Base-by-base conservation (phyloP, 2,113 vertebrate genomes). In the Gnathonemus longibarbis region DNA sequence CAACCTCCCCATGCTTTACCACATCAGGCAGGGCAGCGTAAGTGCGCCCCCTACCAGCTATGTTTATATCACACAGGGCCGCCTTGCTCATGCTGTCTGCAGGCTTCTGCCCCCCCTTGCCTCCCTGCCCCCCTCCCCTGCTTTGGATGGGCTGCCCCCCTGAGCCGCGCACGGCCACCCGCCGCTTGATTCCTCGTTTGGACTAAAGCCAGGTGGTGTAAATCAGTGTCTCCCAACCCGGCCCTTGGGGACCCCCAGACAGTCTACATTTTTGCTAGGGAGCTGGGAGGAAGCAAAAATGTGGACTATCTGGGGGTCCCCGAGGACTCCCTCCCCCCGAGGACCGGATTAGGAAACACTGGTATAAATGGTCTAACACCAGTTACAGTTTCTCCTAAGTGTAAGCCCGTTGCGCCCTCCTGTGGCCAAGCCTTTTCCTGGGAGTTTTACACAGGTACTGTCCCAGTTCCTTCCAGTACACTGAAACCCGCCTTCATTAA, bases 391-490 rank as follows among this genome's bases (percentile, higher is more conserved):
- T 96, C 96, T 96, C 95, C 96, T 92, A 96, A 96, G 96, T 96
- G 95, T 96, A 96, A 96, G 94, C 95, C 95, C 92, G 94, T 95
- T 95, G 94, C 94, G 94, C 96, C 96, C 92, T 96, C 96, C 96
- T 96, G 96, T 95, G 96, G 96, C 93, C 96, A 96, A 93, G 96
- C 96, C 93, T 96, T 96, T 96, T 96, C 96, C 96, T 96, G 96
- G 96, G 96, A 96, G 92, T 96, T 96, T 90, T 90, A 90, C 85
- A 88, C 89, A 90, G 89, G 89, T 90, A 90, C 85, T 42, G 89
- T 90, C 62, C 31, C 89, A 70, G 62, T 90, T 77, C 96, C 95
- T 93, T 95, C 95, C 96, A 96, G 96, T 96, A 95, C 94, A 94
- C 95, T 96, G 92, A 35, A 62, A 27, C 74, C 31, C 10, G 2